Base-by-base conservation (phyloP, 2,797 vertebrate species). In the Pangasius krempfi region DNA sequence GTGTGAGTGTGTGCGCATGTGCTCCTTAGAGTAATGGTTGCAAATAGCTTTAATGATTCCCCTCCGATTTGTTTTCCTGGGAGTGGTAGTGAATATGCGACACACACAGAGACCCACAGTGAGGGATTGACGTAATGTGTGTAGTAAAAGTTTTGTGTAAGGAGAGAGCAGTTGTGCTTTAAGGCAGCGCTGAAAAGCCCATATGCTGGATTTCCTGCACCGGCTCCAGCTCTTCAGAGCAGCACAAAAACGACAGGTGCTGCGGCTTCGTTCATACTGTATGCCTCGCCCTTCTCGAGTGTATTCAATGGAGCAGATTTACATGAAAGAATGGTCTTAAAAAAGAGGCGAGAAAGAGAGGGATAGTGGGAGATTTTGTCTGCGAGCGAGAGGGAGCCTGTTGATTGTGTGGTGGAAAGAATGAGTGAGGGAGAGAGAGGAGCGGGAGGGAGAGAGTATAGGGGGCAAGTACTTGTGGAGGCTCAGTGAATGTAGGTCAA, bases 401-500 rank as follows among this genome's bases (percentile, higher is more conserved):
- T 90, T 7, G 62, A 87, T 91, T 91, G 86, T 91, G 84, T 85
- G 60, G 73, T 87, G 78, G 86, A 88, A 89, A 88, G 78, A 89
- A 85, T 81, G 40, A 83, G 83, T 10, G 44, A 88, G 85, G 56
- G 72, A 88, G 81, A 37, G 81, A 6, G 47, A 64, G 5, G 81
- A 70, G 52, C 60, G 37, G 87, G 60, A 18, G 62, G 54, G 60
- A 18, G 76, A 9, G 78, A 68, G 64, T 9, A 58, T 66, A 76
- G 88, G 86, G 90, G 83, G 90, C 85, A 85, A 92, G 89, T 92
- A 89, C 86, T 90, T 40, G 84, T 73, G 80, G 87, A 89, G 89
- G 87, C 73, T 73, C 58, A 76, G 62, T 88, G 84, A 92, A 93
- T 92, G 89, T 93, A 92, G 93, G 93, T 93, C 93, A 92, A 89